phyloP scores from a whole-genome alignment of 2,113 vertebrate genomes.

The Hiodon tergisus region DNA sequence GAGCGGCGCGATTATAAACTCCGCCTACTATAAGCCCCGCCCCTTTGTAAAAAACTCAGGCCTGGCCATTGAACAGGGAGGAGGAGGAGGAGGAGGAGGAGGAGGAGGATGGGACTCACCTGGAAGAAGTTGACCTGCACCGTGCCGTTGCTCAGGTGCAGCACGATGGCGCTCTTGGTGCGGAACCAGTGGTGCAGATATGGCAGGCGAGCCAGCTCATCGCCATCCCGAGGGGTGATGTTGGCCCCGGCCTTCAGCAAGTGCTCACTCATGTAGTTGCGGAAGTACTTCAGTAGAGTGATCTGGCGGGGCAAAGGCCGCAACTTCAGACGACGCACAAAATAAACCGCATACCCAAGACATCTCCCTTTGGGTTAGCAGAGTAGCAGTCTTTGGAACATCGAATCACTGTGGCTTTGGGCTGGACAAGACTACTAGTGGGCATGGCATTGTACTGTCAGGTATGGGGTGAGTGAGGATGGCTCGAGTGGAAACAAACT shows the following conservation, averaged over 20 bases:
- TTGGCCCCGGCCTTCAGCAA: conserved; percentile 91
- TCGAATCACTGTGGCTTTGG: too few relatives aligned
- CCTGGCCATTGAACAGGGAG: background rate
- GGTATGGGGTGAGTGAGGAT: too few relatives aligned
- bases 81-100: background rate
- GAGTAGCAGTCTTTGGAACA: too few relatives aligned
- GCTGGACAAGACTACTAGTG: too few relatives aligned
- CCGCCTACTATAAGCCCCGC: too few relatives aligned
- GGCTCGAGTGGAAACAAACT: too few relatives aligned
- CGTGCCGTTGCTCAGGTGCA: conserved; percentile 90
- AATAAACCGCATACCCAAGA: background rate
- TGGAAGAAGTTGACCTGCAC: conserved; percentile 99
- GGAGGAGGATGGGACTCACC: conserved; percentile 50
- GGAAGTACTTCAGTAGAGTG: conserved; percentile 90
- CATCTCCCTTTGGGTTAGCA: too few relatives aligned
- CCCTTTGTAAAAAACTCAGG: too few relatives aligned
- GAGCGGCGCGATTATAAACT: background rate
- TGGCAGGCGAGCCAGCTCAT: conserved; percentile 86
- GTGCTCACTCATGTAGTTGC: conserved; percentile 97
- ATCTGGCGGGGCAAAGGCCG: conserved; percentile 60
- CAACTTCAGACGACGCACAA: background rate
- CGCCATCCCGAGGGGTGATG: conserved; percentile 84
- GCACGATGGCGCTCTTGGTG: conserved; percentile 89
- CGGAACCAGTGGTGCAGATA: conserved; percentile 90
- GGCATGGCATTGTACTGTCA: too few relatives aligned